These are phyloP conservation scores for Onthophagus taurus DNA, from an alignment of 1,140 invertebrate genomes.

Conservation along the genomic window DNA sequence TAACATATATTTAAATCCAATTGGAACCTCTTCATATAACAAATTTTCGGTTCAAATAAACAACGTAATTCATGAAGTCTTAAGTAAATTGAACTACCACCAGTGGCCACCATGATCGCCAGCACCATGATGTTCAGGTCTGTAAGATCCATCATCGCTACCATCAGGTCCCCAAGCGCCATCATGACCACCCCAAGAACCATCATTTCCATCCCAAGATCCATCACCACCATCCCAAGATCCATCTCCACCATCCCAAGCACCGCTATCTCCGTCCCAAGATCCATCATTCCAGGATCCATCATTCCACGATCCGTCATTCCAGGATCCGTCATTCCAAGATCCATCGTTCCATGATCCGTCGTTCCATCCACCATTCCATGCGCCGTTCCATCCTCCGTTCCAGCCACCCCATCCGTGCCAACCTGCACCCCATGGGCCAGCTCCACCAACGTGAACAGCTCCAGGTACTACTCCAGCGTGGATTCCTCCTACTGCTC, in stretches of 20 bases:
- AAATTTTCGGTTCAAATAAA: no score
- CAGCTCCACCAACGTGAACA: background rate
- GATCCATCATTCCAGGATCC: conserved; percentile 1
- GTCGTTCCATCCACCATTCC: conserved; percentile 6
- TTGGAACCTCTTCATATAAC: no score
- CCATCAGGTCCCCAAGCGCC: conserved; percentile 26
- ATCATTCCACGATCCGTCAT: background rate
- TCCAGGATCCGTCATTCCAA: conserved; percentile 4
- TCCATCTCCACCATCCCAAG: background rate
- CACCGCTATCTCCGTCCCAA: background rate
- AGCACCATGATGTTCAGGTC: conserved; percentile 16
- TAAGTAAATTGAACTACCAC: background rate
- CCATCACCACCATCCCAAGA: conserved; percentile 2
- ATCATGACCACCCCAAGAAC: conserved; percentile 19
- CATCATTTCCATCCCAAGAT: conserved; percentile 8
- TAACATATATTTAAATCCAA: no score
- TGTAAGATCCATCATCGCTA: conserved; percentile 29
- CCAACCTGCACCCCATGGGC: conserved; percentile 3
- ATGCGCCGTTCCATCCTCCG: conserved; percentile 10
- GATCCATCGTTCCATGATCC: conserved; percentile 1
- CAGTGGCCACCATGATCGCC: background rate
- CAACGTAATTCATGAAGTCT: no score
- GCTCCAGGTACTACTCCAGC: conserved; percentile 5
- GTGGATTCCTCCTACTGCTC: background rate
- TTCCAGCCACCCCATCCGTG: conserved; percentile 1